Conservation (phyloP, 2,888 invertebrate genomes). For the Folsomia candida region DNA sequence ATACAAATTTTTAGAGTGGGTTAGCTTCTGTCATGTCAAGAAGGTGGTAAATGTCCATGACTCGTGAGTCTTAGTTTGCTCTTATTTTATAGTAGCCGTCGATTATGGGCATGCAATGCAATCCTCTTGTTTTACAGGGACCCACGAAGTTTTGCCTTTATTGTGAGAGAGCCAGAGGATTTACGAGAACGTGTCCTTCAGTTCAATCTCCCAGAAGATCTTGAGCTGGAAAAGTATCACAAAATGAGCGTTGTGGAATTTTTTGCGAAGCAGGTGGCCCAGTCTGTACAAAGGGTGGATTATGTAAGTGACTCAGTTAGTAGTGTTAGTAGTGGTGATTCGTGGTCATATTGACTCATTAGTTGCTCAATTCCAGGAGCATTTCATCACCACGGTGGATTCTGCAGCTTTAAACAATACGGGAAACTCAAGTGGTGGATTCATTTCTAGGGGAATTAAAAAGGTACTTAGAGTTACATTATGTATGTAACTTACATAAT, state of each 20-base stretch:
- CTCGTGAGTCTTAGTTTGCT: conserved; percentile 63
- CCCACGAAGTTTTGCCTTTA: conserved; percentile 43
- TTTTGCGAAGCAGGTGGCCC: conserved; percentile 47
- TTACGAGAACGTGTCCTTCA: conserved; percentile 44
- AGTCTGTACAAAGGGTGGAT: conserved; percentile 45
- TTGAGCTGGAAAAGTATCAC: conserved; percentile 27
- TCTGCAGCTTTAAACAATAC: conserved; percentile 33
- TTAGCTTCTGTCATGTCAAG: conserved; percentile 84
- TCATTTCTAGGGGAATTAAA: conserved; percentile 44
- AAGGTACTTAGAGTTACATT: background rate
- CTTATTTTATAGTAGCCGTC: background rate
- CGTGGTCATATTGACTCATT: background rate
- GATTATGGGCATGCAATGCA: background rate
- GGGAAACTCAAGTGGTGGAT: conserved; percentile 21
- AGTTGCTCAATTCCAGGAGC: conserved; percentile 31
- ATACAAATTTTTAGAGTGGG: conserved; percentile 85
- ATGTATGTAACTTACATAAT: background rate
- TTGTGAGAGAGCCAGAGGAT: conserved; percentile 44
- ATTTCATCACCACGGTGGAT: conserved; percentile 46
- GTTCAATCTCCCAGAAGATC: conserved; percentile 47
- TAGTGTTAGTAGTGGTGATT: too few species aligned
- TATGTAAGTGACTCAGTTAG: conserved; percentile 40
- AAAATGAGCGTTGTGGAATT: conserved; percentile 40
- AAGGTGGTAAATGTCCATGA: conserved; percentile 87
- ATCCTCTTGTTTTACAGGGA: conserved; percentile 17